These are phyloP conservation scores for Florisuga fusca DNA, from an alignment of 2,797 vertebrate species.

Conservation along the genomic window DNA sequence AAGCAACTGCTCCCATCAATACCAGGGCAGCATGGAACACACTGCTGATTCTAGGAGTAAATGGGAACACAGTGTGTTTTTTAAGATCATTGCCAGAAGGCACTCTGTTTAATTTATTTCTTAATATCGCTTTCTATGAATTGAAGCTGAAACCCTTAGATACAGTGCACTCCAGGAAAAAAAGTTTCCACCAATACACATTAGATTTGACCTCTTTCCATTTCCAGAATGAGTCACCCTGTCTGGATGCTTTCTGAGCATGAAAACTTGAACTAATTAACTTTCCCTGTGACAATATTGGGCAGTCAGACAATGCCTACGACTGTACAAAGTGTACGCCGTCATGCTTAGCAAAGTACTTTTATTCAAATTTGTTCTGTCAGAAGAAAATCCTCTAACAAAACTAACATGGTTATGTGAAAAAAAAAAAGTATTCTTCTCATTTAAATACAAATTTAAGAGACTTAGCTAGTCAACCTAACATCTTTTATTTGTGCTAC, in stretches of 20 bases:
- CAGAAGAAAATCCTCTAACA: constrained; percentile 68
- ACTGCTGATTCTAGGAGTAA: background rate
- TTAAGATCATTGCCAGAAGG: background rate
- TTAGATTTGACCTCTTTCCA: background rate
- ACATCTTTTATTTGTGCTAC: constrained; percentile 36
- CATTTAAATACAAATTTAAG: constrained; percentile 59
- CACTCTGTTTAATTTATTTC: background rate
- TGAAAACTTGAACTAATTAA: constrained; percentile 60
- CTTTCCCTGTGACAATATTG: constrained; percentile 39
- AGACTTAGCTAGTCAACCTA: constrained; percentile 47
- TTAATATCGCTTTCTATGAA: background rate
- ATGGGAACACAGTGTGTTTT: background rate
- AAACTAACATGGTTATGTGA: constrained; percentile 35
- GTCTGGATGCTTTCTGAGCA: constrained; percentile 21
- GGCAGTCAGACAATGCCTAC: constrained; percentile 18
- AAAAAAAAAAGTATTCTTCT: constrained; percentile 14
- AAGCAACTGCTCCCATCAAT: background rate
- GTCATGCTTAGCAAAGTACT: constrained; percentile 52
- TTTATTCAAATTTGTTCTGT: constrained; percentile 60
- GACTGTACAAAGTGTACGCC: constrained; percentile 34
- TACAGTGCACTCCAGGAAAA: background rate
- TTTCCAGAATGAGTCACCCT: background rate
- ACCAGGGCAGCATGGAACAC: rapidly evolving
- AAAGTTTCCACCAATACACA: background rate
- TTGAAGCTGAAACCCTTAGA: background rate